phyloP scores from a whole-genome alignment of 2,888 invertebrate species.

The Adelognathus sp. region DNA sequence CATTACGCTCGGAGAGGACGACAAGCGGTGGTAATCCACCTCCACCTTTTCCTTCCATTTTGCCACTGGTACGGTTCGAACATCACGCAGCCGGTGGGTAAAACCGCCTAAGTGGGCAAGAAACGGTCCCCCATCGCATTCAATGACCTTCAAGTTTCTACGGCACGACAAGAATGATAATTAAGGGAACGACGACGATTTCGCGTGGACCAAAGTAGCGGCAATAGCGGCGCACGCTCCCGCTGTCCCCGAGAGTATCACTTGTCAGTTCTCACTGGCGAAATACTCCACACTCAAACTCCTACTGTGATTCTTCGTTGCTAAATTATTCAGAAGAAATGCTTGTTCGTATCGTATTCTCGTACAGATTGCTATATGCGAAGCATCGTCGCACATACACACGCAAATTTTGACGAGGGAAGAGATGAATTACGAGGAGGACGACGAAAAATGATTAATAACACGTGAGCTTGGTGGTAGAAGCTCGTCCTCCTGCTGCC shows the following conservation, averaged over 20 bases:
- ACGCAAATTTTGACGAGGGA: not conserved
- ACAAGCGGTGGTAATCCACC: conserved; percentile 39
- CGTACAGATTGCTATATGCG: not conserved
- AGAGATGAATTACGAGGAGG: conserved; percentile 5
- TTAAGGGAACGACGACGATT: conserved; percentile 45
- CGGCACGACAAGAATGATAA: conserved; percentile 57
- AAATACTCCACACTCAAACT: not conserved
- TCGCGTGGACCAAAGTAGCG: conserved; percentile 5
- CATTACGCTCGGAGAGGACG: conserved; percentile 67
- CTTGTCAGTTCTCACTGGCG: not conserved
- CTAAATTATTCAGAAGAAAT: not conserved
- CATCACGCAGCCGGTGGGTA: conserved; percentile 17
- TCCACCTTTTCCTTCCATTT: not conserved
- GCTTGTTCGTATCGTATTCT: not conserved
- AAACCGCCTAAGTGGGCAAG: conserved; percentile 16
- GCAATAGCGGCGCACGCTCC: not conserved
- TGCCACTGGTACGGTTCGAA: conserved; percentile 20
- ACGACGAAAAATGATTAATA: conserved; percentile 70
- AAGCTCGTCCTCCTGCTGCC: conserved; percentile 37
- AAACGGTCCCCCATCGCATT: conserved; percentile 42
- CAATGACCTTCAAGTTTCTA: conserved; percentile 36
- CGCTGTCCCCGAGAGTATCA: not conserved
- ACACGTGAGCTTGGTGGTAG: conserved; percentile 42
- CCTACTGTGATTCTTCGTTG: not conserved
- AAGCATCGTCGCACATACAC: not conserved